Conservation (phyloP, 2,113 vertebrate species). For the Aix galericulata region DNA sequence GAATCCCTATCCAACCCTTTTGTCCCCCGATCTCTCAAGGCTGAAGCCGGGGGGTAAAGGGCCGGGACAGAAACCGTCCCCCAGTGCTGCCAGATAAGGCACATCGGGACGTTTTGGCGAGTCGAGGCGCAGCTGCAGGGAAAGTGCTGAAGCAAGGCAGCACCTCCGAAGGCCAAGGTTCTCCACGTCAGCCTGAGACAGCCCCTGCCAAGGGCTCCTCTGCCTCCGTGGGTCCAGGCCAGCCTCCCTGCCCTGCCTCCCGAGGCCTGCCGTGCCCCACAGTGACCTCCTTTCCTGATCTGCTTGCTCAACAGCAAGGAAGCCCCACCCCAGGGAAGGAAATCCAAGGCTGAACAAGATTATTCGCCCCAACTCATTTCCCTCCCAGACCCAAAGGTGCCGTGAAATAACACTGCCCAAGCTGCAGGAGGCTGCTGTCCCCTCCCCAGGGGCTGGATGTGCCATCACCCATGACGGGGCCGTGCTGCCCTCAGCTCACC, state of each 20-base stretch:
- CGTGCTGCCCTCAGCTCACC: background rate
- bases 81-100: background rate
- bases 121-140: background rate
- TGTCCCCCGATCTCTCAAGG: background rate
- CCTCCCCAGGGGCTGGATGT: background rate
- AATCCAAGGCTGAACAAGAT: background rate
- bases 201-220: background rate
- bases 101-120: background rate
- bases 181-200: background rate
- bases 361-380: background rate
- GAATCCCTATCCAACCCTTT: background rate
- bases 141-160: background rate
- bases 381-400: background rate
- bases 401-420: background rate
- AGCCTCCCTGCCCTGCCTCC: background rate
- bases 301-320: background rate
- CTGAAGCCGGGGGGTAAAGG: background rate
- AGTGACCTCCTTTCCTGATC: background rate
- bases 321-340: conserved; percentile 49
- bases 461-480: background rate
- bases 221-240: background rate
- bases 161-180: background rate
- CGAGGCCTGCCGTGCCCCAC: no score
- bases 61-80: background rate
- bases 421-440: background rate